phyloP scores from a whole-genome alignment of 1,140 invertebrate genomes.

The Aphis craccivora region DNA sequence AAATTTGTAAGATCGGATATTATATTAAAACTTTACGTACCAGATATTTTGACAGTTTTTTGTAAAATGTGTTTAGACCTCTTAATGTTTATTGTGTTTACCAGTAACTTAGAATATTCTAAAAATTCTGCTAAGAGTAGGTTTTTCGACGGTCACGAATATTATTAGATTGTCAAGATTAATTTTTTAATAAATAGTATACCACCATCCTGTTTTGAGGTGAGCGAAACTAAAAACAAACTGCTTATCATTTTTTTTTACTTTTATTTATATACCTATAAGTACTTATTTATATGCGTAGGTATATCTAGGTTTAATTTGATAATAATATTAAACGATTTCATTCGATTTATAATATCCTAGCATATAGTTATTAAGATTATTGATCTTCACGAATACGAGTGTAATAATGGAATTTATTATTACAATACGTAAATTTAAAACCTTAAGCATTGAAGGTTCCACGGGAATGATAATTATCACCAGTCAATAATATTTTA shows the following conservation, averaged over 20 bases:
- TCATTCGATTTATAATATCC: background rate
- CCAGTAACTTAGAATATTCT: background rate
- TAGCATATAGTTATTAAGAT: background rate
- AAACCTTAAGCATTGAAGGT: background rate
- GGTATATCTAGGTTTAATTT: background rate
- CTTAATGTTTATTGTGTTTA: background rate
- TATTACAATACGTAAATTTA: background rate
- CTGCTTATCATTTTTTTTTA: background rate
- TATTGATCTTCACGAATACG: background rate
- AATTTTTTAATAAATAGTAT: background rate
- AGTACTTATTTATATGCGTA: too few relatives aligned
- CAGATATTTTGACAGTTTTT: background rate
- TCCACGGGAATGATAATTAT: background rate
- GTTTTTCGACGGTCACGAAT: background rate
- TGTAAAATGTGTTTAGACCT: too few relatives aligned
- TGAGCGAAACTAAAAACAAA: too few relatives aligned
- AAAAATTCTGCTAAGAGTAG: background rate
- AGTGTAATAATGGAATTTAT: background rate
- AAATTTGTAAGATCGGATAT: background rate
- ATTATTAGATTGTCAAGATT: background rate
- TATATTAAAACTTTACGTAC: background rate
- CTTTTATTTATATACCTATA: background rate
- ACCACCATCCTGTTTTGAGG: background rate
- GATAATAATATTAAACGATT: background rate
- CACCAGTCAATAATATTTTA: too few relatives aligned